Evolutionary conservation across 2,888 invertebrate genomes (phyloP).

Genomic region (Cyrtodaria siliqua): DNA sequence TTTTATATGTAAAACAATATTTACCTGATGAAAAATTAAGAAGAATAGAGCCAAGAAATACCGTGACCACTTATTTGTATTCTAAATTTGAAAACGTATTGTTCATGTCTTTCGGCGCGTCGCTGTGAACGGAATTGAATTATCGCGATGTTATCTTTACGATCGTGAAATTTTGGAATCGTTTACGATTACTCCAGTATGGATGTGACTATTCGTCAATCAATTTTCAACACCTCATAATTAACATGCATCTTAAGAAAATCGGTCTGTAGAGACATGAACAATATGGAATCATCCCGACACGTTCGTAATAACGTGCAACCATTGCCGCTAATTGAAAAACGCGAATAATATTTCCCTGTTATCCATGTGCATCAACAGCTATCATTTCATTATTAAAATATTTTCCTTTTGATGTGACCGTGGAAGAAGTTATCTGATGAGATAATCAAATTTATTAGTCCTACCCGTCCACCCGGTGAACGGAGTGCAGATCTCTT

Average conservation of each 20-base stretch:
- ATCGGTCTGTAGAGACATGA: constrained; percentile 40
- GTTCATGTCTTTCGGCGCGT: neutral
- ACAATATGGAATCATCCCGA: constrained; percentile 40
- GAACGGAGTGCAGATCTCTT: constrained; percentile 12
- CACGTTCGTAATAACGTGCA: neutral
- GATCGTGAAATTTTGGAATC: constrained; percentile 3
- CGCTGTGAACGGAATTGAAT: constrained; percentile 5
- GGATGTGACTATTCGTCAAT: constrained; percentile 21
- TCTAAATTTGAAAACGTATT: neutral
- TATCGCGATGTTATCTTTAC: constrained; percentile 9
- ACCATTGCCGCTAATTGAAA: constrained; percentile 29
- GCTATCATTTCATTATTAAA: constrained; percentile 37
- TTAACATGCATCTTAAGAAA: constrained; percentile 43
- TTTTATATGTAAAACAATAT: too few species aligned
- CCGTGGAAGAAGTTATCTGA: constrained; percentile 40
- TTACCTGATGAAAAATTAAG: too few species aligned
- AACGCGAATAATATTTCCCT: constrained; percentile 31
- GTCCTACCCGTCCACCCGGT: constrained; percentile 42
- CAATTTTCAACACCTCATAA: constrained; percentile 49
- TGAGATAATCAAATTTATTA: constrained; percentile 61
- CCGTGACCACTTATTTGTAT: too few species aligned
- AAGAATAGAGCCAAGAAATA: too few species aligned
- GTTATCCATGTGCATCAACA: constrained; percentile 17
- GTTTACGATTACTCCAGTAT: neutral
- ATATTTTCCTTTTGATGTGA: constrained; percentile 51